Percentiles rank a stretch among this genome's conserved stretches.
These are phyloP conservation scores for Phyllostomus discolor DNA, from an alignment of 2,113 vertebrate genomes.

Conservation along the genomic window DNA sequence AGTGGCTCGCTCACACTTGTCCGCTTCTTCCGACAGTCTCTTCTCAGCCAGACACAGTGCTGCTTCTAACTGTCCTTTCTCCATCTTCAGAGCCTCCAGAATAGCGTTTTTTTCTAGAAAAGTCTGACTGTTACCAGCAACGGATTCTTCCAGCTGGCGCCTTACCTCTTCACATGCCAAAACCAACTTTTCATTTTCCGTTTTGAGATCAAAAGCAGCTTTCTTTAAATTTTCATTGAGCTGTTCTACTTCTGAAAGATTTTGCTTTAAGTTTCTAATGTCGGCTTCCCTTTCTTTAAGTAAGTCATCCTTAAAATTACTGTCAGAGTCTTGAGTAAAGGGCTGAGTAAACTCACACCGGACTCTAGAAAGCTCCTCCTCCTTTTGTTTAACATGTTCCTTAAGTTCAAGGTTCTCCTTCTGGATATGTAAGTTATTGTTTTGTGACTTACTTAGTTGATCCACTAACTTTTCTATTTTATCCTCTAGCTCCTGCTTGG, in stretches of 20 bases:
- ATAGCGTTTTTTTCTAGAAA: constrained; percentile 86
- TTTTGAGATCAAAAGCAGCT: constrained; percentile 85
- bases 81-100: constrained; percentile 87
- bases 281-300: constrained; percentile 82
- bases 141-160: constrained; percentile 82
- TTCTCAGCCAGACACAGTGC: constrained; percentile 85
- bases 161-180: constrained; percentile 78
- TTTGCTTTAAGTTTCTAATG: constrained; percentile 80
- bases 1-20: constrained; percentile 86
- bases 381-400: constrained; percentile 81
- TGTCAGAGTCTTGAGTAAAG: constrained; percentile 54
- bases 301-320: constrained; percentile 58
- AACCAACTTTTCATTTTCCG: constrained; percentile 85
- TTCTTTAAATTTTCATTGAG: constrained; percentile 83
- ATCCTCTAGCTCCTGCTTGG: constrained; percentile 85
- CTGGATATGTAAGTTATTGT: constrained; percentile 75
- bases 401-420: constrained; percentile 83
- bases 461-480: constrained; percentile 84
- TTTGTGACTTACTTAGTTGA: constrained; percentile 82
- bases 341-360: constrained; percentile 73
- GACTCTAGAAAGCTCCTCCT: constrained; percentile 79
- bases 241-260: constrained; percentile 82
- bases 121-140: constrained; percentile 78
- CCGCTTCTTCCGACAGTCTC: constrained; percentile 81
- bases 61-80: constrained; percentile 86